A percentile compares a stretch with the other conserved stretches of the same genome.
Conservation (phyloP, 1,140 invertebrate genomes). For the Zaprionus vittiger region DNA sequence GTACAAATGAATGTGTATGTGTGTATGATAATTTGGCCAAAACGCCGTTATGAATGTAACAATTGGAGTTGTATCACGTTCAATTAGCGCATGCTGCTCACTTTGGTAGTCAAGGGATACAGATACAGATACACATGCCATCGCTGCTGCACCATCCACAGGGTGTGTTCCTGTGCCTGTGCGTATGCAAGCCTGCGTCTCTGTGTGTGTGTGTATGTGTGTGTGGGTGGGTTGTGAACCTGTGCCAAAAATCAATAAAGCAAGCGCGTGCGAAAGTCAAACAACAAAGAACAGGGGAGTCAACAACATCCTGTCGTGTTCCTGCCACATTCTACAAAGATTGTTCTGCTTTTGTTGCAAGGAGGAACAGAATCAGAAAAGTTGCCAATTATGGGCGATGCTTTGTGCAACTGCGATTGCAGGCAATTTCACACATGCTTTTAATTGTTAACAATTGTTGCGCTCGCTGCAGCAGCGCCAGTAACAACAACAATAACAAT, state of each 20-base stretch:
- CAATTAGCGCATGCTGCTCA: constrained; percentile 17
- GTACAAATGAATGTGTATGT: background rate
- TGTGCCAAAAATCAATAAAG: constrained; percentile 56
- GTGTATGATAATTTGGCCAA: background rate
- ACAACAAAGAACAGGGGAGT: constrained; percentile 24
- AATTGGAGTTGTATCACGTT: background rate
- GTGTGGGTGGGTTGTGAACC: constrained; percentile 24
- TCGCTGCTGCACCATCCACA: constrained; percentile 36
- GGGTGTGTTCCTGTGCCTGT: constrained; percentile 62
- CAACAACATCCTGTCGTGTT: constrained; percentile 22
- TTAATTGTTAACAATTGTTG: constrained; percentile 37
- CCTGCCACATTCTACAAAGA: background rate
- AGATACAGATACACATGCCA: constrained; percentile 45
- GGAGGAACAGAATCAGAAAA: constrained; percentile 13
- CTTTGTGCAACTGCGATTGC: constrained; percentile 37
- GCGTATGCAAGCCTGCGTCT: background rate
- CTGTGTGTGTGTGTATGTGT: background rate
- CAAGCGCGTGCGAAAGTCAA: constrained; percentile 48
- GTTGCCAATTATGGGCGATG: constrained; percentile 25
- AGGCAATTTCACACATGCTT: constrained; percentile 43
- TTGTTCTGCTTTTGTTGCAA: background rate
- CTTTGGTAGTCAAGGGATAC: constrained; percentile 59
- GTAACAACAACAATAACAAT: background rate
- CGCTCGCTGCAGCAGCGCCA: constrained; percentile 10
- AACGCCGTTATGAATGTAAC: background rate